Conservation (phyloP, 1,140 invertebrate species). For the Caenorhabditis inopinata region DNA sequence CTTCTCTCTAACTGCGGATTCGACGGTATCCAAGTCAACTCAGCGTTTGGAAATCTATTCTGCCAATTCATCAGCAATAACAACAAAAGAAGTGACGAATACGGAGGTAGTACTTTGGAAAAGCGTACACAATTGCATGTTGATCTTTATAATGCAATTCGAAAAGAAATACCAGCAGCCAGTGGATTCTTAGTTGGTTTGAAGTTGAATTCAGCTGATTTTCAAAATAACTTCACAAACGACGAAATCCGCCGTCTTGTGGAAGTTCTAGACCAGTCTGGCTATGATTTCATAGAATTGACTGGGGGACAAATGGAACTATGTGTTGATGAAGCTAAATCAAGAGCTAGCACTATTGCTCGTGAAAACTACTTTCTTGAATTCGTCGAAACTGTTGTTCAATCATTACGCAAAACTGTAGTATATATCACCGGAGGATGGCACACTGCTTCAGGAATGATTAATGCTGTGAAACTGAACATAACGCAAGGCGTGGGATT, state of each 20-base stretch:
- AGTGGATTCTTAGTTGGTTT: neutral
- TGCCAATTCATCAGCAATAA: neutral
- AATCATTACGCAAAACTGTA: neutral
- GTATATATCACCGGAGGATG: conserved; percentile 9
- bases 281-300: neutral
- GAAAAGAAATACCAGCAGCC: neutral
- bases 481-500: neutral
- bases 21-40: neutral
- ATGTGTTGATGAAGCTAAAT: neutral
- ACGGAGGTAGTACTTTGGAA: neutral
- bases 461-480: neutral
- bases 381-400: neutral
- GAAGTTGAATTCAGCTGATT: neutral
- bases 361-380: conserved; percentile 14
- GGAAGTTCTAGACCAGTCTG: neutral
- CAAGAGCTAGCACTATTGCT: conserved; percentile 14
- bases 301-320: conserved; percentile 15
- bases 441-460: neutral
- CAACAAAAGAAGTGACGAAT: conserved; percentile 11
- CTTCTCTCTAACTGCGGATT: conserved; percentile 5
- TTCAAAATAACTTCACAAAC: neutral
- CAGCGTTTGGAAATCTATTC: neutral
- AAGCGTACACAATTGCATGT: neutral
- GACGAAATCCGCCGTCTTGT: neutral
- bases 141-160: neutral